Conservation (phyloP, 2,113 vertebrate species). For the Rhombomys opimus region DNA sequence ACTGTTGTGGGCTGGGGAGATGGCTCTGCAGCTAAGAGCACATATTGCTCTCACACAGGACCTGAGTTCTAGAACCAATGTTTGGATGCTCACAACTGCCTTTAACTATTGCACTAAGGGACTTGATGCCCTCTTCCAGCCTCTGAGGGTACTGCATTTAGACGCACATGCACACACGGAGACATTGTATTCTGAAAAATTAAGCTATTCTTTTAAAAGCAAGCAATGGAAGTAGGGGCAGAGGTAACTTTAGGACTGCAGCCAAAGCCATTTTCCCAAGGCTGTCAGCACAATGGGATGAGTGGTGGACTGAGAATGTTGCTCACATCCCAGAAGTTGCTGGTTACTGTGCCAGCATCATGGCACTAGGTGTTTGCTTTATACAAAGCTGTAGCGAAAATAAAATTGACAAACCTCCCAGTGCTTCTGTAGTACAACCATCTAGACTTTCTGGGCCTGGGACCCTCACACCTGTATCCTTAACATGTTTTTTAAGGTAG, state of each 20-base stretch:
- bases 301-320: constrained; percentile 61
- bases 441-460: background rate
- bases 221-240: constrained; percentile 58
- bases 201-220: constrained; percentile 31
- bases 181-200: background rate
- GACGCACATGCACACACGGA: background rate
- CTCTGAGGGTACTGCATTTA: background rate
- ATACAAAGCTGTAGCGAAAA: background rate
- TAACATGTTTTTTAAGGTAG: background rate
- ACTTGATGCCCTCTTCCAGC: background rate
- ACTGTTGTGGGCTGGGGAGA: background rate
- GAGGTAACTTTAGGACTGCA: constrained; percentile 43
- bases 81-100: too few species aligned
- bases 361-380: background rate
- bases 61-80: background rate
- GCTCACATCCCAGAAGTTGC: constrained; percentile 57
- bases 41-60: background rate
- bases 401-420: background rate
- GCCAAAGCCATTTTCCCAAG: constrained; percentile 31
- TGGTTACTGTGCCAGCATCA: background rate
- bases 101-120: too few species aligned
- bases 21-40: background rate
- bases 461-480: background rate
- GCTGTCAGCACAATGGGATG: constrained; percentile 54
- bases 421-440: background rate